Evolutionary conservation across 2,888 invertebrate species (phyloP).

Genomic region (Parochlus steinenii): DNA sequence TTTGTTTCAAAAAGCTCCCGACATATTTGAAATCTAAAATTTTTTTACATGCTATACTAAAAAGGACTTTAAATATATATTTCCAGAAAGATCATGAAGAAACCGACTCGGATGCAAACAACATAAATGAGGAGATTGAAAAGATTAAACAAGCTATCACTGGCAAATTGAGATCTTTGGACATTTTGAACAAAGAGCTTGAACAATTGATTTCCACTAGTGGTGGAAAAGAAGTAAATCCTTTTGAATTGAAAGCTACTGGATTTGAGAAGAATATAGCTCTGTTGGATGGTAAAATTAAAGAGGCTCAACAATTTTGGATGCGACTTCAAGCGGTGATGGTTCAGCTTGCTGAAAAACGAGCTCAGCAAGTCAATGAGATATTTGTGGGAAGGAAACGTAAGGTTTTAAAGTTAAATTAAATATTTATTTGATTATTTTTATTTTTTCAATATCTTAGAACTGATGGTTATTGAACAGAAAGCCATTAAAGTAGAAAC

Average conservation of each 20-base stretch:
- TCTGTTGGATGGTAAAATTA: conserved; percentile 41
- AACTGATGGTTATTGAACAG: conserved; percentile 44
- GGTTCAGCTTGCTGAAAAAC: conserved; percentile 47
- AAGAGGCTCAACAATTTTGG: conserved; percentile 55
- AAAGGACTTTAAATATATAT: conserved; percentile 21
- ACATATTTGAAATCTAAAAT: neutral
- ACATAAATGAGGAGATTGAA: conserved; percentile 30
- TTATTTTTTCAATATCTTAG: conserved; percentile 17
- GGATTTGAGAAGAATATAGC: conserved; percentile 48
- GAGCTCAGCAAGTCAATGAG: conserved; percentile 48
- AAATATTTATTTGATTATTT: neutral
- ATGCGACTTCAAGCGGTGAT: conserved; percentile 57
- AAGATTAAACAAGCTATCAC: conserved; percentile 30
- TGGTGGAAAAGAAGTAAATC: conserved; percentile 27
- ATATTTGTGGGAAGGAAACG: conserved; percentile 56
- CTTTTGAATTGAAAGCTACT: conserved; percentile 19
- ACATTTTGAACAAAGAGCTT: conserved; percentile 34
- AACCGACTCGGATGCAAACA: conserved; percentile 31
- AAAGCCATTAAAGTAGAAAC: conserved; percentile 53
- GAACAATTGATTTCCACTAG: conserved; percentile 32
- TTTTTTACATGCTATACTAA: conserved; percentile 13
- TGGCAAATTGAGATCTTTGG: conserved; percentile 34
- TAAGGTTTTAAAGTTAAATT: conserved; percentile 23
- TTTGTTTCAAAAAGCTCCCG: neutral
- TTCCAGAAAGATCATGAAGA: conserved; percentile 23